Conservation (phyloP, 2,113 vertebrate genomes). For the Megaceryle torquata region DNA sequence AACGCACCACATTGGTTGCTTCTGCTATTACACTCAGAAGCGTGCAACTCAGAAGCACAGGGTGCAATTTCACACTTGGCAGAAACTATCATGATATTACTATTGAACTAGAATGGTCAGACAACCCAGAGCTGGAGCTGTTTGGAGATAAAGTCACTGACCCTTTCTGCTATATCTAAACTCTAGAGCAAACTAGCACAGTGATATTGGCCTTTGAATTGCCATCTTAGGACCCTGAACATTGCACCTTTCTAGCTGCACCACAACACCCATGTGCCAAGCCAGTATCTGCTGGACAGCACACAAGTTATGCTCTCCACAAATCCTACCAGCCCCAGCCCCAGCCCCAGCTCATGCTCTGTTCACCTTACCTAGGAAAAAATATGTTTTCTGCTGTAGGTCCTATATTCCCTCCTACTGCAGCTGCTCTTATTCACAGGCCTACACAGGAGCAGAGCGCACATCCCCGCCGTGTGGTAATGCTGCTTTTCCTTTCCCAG, state of each 20-base stretch:
- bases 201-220: neutral
- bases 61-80: neutral
- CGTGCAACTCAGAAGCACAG: neutral
- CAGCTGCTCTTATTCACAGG: neutral
- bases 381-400: neutral
- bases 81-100: neutral
- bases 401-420: too few species aligned
- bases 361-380: neutral
- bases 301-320: neutral
- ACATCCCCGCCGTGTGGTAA: neutral
- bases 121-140: neutral
- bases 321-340: neutral
- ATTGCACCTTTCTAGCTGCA: neutral
- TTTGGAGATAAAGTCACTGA: neutral
- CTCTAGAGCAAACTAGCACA: neutral
- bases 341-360: rapidly evolving
- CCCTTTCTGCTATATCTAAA: neutral
- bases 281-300: rapidly evolving
- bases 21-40: neutral
- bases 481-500: neutral
- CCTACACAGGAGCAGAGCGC: neutral
- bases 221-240: neutral
- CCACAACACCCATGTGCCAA: too few species aligned
- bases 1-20: neutral
- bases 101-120: neutral